Conservation (phyloP, 2,113 vertebrate genomes). For the Rhea americana region DNA sequence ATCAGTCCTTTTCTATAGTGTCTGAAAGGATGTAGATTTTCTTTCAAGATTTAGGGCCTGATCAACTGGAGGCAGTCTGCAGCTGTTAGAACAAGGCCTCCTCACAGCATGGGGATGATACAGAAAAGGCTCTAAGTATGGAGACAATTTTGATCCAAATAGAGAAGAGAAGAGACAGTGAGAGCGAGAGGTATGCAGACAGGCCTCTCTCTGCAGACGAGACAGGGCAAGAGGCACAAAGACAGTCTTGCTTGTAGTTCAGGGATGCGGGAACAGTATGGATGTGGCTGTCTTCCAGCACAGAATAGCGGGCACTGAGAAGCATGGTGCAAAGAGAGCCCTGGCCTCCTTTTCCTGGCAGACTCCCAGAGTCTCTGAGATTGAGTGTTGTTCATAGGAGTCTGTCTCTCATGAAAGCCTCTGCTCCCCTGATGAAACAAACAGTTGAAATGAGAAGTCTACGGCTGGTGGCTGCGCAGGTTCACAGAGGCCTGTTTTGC, state of each 20-base stretch:
- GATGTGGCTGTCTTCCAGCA: not conserved
- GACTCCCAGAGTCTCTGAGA: conserved; percentile 21
- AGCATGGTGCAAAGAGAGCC: not conserved
- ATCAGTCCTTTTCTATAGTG: not conserved
- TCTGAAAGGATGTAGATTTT: conserved; percentile 18
- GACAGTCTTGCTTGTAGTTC: not conserved
- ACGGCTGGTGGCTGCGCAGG: conserved; percentile 31
- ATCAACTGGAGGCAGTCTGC: conserved; percentile 30
- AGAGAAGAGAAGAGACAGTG: conserved; percentile 20
- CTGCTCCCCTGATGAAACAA: conserved; percentile 32
- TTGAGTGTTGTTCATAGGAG: not conserved
- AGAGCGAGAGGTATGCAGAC: not conserved
- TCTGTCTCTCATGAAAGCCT: conserved; percentile 29
- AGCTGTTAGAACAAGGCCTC: conserved; percentile 8
- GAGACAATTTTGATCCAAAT: conserved; percentile 19
- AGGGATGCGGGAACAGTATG: not conserved
- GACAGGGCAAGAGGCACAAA: conserved; percentile 17
- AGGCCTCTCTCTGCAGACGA: not conserved
- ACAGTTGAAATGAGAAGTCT: conserved; percentile 56
- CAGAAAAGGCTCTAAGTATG: not conserved
- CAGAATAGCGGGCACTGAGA: not conserved
- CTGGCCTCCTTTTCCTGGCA: not conserved
- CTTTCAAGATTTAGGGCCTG: not conserved
- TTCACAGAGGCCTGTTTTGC: conserved; percentile 53
- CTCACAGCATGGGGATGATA: not conserved